phyloP scores from a whole-genome alignment of 2,888 invertebrate genomes.

The Dugesia japonica region DNA sequence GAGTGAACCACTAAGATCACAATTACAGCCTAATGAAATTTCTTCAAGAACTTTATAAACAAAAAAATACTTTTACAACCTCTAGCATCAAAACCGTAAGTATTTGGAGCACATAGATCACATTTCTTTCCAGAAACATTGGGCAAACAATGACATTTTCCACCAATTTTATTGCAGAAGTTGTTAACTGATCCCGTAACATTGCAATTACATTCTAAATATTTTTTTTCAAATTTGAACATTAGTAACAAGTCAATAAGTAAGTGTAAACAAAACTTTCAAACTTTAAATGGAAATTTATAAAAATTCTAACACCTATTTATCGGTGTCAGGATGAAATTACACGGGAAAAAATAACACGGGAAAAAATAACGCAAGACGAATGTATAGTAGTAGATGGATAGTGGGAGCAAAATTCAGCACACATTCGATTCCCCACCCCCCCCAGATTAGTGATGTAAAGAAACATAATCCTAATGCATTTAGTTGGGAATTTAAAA shows the following conservation, averaged over 20 bases:
- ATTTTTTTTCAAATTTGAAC: constrained; percentile 46
- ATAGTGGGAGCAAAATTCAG: too few relatives aligned
- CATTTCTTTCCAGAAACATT: constrained; percentile 66
- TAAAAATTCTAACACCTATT: too few relatives aligned
- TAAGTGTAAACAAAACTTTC: not conserved
- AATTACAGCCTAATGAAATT: not conserved
- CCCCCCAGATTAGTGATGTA: too few relatives aligned
- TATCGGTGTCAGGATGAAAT: too few relatives aligned
- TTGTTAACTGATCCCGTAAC: constrained; percentile 53
- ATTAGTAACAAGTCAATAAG: not conserved
- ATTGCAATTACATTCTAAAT: constrained; percentile 62
- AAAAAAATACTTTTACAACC: constrained; percentile 39
- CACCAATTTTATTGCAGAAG: constrained; percentile 54
- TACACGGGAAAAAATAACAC: too few relatives aligned
- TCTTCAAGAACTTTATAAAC: not conserved
- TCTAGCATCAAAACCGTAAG: constrained; percentile 40
- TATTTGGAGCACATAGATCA: constrained; percentile 56
- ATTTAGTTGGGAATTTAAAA: too few relatives aligned
- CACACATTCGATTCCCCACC: too few relatives aligned
- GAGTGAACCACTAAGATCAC: constrained; percentile 23
- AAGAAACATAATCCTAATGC: too few relatives aligned
- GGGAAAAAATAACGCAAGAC: too few relatives aligned
- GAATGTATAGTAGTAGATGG: too few relatives aligned
- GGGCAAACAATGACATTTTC: constrained; percentile 62
- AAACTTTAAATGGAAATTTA: too few relatives aligned